Evolutionary conservation across 2,113 vertebrate genomes (phyloP).

Genomic region (Heliornis fulica): DNA sequence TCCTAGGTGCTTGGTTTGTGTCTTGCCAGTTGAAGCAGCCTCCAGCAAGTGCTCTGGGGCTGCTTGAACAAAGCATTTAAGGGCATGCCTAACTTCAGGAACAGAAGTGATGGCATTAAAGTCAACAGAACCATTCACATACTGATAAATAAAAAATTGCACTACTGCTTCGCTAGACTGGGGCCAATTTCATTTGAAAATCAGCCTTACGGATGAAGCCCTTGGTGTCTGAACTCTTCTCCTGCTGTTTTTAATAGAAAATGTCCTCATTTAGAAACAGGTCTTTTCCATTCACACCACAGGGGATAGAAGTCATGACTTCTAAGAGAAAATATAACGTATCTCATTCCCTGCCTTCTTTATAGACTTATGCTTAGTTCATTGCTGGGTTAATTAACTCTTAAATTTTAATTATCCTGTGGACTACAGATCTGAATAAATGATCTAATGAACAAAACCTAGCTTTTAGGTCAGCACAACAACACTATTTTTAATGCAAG

Average conservation of each 20-base stretch:
- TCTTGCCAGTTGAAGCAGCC: not conserved
- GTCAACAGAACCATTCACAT: not conserved
- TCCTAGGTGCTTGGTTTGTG: not conserved
- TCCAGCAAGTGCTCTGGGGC: not conserved
- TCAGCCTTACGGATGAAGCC: not conserved
- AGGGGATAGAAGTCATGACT: slow-evolving; percentile 39
- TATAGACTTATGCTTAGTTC: not conserved
- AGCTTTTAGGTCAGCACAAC: not conserved
- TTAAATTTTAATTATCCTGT: slow-evolving; percentile 42
- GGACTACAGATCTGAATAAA: not conserved
- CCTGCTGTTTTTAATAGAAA: slow-evolving; percentile 42
- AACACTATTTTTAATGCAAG: not conserved
- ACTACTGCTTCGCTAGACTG: not conserved
- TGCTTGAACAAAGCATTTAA: not conserved
- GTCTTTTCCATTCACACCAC: not conserved
- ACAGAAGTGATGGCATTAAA: not conserved
- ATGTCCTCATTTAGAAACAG: slow-evolving; percentile 11
- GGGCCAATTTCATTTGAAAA: not conserved
- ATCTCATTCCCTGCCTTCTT: not conserved
- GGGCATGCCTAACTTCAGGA: not conserved
- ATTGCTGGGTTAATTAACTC: slow-evolving; percentile 23
- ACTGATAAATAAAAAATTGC: not conserved
- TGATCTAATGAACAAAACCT: slow-evolving; percentile 15
- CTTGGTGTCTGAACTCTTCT: not conserved
- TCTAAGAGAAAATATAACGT: slow-evolving; percentile 4